Percentiles rank a stretch among this genome's conserved stretches.
These are phyloP conservation scores for Vanacampus margaritifer DNA, from an alignment of 2,113 vertebrate genomes.

Conservation along the genomic window DNA sequence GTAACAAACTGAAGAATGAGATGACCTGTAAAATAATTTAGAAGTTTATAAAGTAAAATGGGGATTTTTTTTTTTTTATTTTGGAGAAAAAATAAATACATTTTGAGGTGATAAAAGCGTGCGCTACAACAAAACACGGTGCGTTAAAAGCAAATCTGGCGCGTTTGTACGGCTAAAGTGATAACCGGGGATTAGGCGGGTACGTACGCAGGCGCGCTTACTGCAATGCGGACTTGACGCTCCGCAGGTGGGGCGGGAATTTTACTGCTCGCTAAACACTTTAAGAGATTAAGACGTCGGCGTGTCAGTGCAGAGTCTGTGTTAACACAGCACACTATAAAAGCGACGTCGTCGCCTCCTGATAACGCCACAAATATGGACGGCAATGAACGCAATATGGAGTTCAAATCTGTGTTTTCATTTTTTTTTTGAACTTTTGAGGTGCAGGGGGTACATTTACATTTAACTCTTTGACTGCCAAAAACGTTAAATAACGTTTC, in stretches of 20 bases:
- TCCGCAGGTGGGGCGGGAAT: conserved; percentile 37
- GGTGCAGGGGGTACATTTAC: too few species aligned
- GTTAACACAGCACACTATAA: conserved; percentile 48
- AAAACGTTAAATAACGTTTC: too few species aligned
- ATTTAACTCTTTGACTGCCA: too few species aligned
- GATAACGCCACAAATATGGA: not conserved
- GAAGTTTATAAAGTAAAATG: too few species aligned
- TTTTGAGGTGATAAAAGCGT: not conserved
- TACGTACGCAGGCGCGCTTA: conserved; percentile 26
- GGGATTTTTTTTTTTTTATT: too few species aligned
- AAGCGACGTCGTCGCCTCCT: not conserved
- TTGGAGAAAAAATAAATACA: too few species aligned
- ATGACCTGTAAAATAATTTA: too few species aligned
- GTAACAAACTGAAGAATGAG: too few species aligned
- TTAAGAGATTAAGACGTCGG: conserved; percentile 69
- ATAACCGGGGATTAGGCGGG: conserved; percentile 74
- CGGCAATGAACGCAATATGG: not conserved
- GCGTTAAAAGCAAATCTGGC: not conserved
- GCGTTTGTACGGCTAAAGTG: conserved; percentile 70
- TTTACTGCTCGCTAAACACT: conserved; percentile 57
- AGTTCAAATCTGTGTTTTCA: not conserved
- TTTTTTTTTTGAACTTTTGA: not conserved
- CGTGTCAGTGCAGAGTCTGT: conserved; percentile 45
- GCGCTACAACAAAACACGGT: not conserved
- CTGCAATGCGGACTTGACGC: conserved; percentile 1